phyloP scores from a whole-genome alignment of 1,140 invertebrate genomes.

The Euura saliciscinereae region DNA sequence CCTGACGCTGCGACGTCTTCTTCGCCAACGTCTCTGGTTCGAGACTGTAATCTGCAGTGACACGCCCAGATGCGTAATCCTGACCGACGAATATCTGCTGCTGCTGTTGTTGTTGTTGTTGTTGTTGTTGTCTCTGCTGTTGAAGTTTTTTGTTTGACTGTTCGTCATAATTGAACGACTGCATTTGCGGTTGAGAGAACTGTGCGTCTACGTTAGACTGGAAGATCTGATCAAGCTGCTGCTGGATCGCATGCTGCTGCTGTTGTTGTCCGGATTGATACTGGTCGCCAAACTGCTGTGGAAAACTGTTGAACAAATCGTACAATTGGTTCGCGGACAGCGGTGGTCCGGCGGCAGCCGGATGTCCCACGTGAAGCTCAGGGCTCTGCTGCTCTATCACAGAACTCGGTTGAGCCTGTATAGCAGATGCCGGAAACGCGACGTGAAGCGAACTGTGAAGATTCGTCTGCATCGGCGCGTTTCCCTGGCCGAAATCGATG shows the following conservation, averaged over 20 bases:
- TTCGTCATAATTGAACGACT: constrained; percentile 63
- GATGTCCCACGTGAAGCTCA: constrained; percentile 44
- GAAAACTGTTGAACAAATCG: constrained; percentile 59
- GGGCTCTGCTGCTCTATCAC: constrained; percentile 34
- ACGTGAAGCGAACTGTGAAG: constrained; percentile 48
- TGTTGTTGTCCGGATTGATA: constrained; percentile 52
- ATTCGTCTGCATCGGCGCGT: constrained; percentile 47
- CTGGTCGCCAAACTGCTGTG: constrained; percentile 57
- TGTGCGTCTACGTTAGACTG: constrained; percentile 29
- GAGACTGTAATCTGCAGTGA: constrained; percentile 48
- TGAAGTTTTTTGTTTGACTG: constrained; percentile 45
- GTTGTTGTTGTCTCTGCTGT: constrained; percentile 28
- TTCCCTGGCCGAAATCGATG: constrained; percentile 37
- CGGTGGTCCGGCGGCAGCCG: constrained; percentile 41
- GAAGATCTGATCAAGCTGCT: constrained; percentile 51
- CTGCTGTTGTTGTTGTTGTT: constrained; percentile 8
- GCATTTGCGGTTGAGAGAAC: constrained; percentile 57
- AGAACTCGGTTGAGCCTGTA: constrained; percentile 30
- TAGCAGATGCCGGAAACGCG: constrained; percentile 33
- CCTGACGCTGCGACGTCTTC: constrained; percentile 24
- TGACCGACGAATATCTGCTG: constrained; percentile 36
- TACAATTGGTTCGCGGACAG: constrained; percentile 64
- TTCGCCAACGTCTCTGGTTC: constrained; percentile 34
- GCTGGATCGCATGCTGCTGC: constrained; percentile 55
- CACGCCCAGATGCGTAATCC: constrained; percentile 40